Evolutionary conservation across 2,888 invertebrate genomes (phyloP).

Genomic region (Eupithecia centaureata): DNA sequence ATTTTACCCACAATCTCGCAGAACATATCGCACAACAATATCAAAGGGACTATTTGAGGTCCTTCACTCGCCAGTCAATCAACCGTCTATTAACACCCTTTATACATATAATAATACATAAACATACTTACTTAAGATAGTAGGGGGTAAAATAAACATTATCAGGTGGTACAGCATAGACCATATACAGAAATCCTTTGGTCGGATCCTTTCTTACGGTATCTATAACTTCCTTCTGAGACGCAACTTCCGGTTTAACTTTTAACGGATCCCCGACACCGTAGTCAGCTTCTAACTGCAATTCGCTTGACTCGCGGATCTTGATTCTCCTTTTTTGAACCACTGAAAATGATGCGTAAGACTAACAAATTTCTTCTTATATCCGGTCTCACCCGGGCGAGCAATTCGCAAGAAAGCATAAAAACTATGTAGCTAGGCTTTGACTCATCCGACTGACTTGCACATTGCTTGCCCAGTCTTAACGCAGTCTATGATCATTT

Average conservation of each 20-base stretch:
- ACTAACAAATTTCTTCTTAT: not conserved
- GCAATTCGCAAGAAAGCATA: not conserved
- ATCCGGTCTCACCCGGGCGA: not conserved
- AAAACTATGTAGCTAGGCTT: not conserved
- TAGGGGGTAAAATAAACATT: conserved; percentile 91
- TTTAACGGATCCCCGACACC: conserved; percentile 64
- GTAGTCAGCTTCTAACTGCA: conserved; percentile 24
- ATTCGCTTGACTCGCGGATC: conserved; percentile 51
- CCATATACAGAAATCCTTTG: conserved; percentile 90
- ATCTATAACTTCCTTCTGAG: conserved; percentile 74
- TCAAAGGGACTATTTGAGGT: too few relatives aligned
- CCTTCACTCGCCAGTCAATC: too few relatives aligned
- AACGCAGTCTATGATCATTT: not conserved
- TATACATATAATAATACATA: too few relatives aligned
- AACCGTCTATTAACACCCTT: too few relatives aligned
- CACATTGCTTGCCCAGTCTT: not conserved
- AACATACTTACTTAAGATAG: conserved; percentile 84
- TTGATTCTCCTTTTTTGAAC: conserved; percentile 59
- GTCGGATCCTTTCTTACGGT: conserved; percentile 82
- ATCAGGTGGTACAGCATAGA: conserved; percentile 88
- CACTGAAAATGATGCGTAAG: conserved; percentile 1
- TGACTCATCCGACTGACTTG: not conserved
- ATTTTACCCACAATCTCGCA: too few relatives aligned
- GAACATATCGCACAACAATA: too few relatives aligned
- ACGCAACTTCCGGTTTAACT: conserved; percentile 72